Evolutionary conservation across 2,888 invertebrate species (phyloP), one percentile per base, ranked within the genome.

Genomic region (Drosophila atripex): DNA sequence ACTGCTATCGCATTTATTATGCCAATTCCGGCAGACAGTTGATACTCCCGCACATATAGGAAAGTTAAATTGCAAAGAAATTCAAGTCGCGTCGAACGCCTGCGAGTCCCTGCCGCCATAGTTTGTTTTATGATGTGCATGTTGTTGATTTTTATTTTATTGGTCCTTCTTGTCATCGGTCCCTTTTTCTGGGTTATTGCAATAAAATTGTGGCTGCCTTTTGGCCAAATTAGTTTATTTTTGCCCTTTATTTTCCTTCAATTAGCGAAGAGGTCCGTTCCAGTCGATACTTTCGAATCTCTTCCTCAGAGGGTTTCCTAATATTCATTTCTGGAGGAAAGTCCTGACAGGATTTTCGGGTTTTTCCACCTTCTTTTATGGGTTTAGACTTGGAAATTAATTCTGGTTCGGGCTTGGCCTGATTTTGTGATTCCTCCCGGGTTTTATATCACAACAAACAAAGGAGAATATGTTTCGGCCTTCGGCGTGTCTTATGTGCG

Each of bases 61-160:
- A 77, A 85, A 78, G 82, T 86, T 86, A 88, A 84, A 86, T 82
- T 86, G 82, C 70, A 73, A 78, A 80, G 85, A 86, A 80, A 86
- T 86, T 86, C 86, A 71, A 74, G 86, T 71, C 80, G 75, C 82
- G 77, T 79, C 75, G 46, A 60, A 43, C 64, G 21, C 21, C 21
- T 4, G 18, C 21, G 4, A 5, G 4, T 38, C 47, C 41, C 54
- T 38, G 38, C 25, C 47, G 39, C 39, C 47, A 43, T 59, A 56
- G 70, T 80, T 75, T 86, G 75, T 83, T 86, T 86, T 80, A 80
- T 86, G 86, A 83, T 77, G 75, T 75, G 77, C 77, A 52, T 77
- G 58, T 73, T 85, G 73, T 76, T 72, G 66, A 49, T 59, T 50
- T 60, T 60, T 50, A 50, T 57, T 56, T 69, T 57, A 57, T 50